Percentiles rank a stretch among this genome's conserved stretches.
These are phyloP conservation scores for Orius insidiosus DNA, from an alignment of 1,140 invertebrate genomes.

Conservation along the genomic window DNA sequence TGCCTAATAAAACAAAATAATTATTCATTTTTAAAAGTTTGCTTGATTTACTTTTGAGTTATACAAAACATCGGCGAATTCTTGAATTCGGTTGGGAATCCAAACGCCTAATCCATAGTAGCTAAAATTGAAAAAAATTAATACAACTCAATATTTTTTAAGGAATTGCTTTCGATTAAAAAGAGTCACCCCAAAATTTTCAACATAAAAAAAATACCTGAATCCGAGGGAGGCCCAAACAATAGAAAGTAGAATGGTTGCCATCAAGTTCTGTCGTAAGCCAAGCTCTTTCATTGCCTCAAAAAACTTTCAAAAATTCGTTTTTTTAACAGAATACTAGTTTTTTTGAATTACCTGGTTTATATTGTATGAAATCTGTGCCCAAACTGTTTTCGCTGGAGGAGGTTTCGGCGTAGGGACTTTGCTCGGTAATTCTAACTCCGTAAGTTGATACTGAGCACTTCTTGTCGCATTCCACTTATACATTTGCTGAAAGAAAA, in stretches of 20 bases:
- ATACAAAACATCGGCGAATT: constrained; percentile 2
- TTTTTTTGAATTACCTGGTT: not conserved
- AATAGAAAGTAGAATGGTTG: constrained; percentile 1
- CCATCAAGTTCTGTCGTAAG: not conserved
- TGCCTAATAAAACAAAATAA: constrained; percentile 1
- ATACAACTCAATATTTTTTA: not conserved
- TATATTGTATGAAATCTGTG: not conserved
- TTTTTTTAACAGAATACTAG: not conserved
- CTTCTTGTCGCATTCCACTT: constrained; percentile 31
- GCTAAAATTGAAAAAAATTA: constrained; percentile 4
- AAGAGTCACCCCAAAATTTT: too few relatives aligned
- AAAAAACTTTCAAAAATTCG: constrained; percentile 7
- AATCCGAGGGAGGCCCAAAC: constrained; percentile 9
- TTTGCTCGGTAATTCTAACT: constrained; percentile 46
- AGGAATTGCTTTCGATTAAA: not conserved
- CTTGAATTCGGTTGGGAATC: constrained; percentile 1
- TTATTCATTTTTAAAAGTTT: not conserved
- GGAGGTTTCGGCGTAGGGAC: constrained; percentile 26
- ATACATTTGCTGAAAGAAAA: constrained; percentile 31
- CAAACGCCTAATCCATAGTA: constrained; percentile 6
- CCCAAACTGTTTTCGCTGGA: constrained; percentile 25
- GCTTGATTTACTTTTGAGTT: not conserved
- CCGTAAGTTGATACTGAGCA: constrained; percentile 43
- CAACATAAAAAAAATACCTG: constrained; percentile 4
- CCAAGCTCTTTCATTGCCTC: not conserved